Evolutionary conservation across 2,797 vertebrate genomes (phyloP), one percentile per base, ranked within the genome.

Genomic region (Alauda arvensis): DNA sequence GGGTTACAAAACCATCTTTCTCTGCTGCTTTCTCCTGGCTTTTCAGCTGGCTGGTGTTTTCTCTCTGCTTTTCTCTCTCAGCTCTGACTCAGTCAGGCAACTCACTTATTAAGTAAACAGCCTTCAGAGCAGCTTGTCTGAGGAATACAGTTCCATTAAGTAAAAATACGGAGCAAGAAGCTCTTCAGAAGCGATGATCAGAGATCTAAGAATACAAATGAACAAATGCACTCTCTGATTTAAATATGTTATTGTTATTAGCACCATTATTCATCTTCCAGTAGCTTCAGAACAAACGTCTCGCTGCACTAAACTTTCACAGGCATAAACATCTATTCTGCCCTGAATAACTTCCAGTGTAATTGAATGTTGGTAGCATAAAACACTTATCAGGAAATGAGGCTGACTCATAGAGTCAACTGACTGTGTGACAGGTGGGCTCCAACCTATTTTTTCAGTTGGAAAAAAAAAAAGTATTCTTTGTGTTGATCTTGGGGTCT

Each of bases 181-280:
- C 72, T 74, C 75, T 82, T 56, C 62, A 89, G 66, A 70, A 78
- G 53, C 18, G 37, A 59, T 11, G 67, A 83, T 85, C 60, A 53
- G 79, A 78, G 53, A 67, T 71, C 85, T 75, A 83, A 92, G 79
- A 91, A 88, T 80, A 88, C 62, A 87, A 94, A 88, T 46, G 78
- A 89, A 86, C 43, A 68, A 94, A 71, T 89, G 57, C 55, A 49
- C 62, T 87, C 92, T 88, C 89, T 79, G 72, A 88, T 92, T 92
- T 88, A 94, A 91, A 91, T 85, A 59, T 62, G 74, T 83, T 93
- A 89, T 89, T 91, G 84, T 91, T 94, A 92, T 90, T 91, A 88
- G 59, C 56, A 48, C 74, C 72, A 75, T 93, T 93, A 83, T 91
- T 94, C 87, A 87, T 88, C 78, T 94, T 91, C 66, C 79, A 69